A percentile compares a stretch with the other conserved stretches of the same genome.
phyloP scores from a whole-genome alignment of 2,888 invertebrate genomes.

The Disparrhopalites patrizii region DNA sequence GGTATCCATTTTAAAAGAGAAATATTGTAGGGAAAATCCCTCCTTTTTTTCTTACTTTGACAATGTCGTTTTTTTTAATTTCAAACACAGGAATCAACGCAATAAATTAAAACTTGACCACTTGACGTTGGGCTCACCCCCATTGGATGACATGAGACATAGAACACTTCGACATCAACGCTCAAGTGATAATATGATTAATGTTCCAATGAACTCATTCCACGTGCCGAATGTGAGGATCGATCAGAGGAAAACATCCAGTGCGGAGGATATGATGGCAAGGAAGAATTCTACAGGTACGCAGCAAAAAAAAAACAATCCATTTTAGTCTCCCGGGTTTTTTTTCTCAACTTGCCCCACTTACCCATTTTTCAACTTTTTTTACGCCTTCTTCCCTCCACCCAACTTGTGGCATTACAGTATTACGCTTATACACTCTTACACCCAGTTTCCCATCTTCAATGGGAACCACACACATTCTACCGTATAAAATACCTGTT shows the following conservation, averaged over 20 bases:
- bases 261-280: conserved; percentile 85
- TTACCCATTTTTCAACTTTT: neutral
- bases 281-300: conserved; percentile 69
- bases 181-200: conserved; percentile 29
- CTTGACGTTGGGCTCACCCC: conserved; percentile 21
- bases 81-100: conserved; percentile 60
- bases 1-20: no score
- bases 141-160: conserved; percentile 23
- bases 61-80: neutral
- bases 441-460: no score
- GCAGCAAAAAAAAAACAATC: conserved; percentile 1
- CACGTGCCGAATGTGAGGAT: conserved; percentile 35
- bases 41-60: neutral
- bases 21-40: no score
- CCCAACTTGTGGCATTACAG: no score
- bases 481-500: no score
- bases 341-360: neutral
- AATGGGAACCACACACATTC: no score
- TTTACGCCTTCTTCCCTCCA: no score
- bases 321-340: neutral
- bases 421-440: no score
- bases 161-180: conserved; percentile 25
- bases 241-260: conserved; percentile 78
- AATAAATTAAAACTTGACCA: conserved; percentile 84
- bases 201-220: conserved; percentile 26